phyloP scores from a whole-genome alignment of 2,113 vertebrate genomes.

The Gymnogyps californianus region DNA sequence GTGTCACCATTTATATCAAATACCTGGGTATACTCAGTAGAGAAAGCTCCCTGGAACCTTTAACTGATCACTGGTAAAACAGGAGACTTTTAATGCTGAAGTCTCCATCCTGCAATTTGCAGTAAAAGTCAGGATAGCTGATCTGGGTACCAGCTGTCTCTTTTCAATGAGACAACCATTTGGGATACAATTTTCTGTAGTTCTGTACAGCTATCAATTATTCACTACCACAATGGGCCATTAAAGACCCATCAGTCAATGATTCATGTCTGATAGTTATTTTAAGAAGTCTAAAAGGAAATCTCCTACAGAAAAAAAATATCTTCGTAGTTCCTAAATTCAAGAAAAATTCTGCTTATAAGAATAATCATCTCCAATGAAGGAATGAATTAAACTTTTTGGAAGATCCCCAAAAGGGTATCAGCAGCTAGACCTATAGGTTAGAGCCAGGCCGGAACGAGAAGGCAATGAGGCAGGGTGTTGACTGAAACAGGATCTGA shows the following conservation, averaged over 20 bases:
- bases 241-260: neutral
- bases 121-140: neutral
- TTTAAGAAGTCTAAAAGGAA: constrained; percentile 15
- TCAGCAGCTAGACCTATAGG: neutral
- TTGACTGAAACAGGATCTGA: neutral
- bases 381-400: neutral
- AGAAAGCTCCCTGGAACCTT: neutral
- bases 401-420: neutral
- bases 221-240: neutral
- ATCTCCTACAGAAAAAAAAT: neutral
- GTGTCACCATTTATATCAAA: neutral
- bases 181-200: neutral
- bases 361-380: neutral
- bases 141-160: neutral
- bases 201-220: neutral
- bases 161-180: neutral
- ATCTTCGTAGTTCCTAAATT: neutral
- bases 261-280: neutral
- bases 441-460: neutral
- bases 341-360: neutral
- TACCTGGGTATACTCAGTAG: neutral
- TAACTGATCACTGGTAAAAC: neutral
- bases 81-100: neutral
- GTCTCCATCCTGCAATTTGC: neutral
- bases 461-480: neutral